Percentiles rank a stretch among this genome's conserved stretches.
These are phyloP conservation scores for Chelidonichthys spinosus DNA, from an alignment of 2,797 vertebrate genomes.

Conservation along the genomic window DNA sequence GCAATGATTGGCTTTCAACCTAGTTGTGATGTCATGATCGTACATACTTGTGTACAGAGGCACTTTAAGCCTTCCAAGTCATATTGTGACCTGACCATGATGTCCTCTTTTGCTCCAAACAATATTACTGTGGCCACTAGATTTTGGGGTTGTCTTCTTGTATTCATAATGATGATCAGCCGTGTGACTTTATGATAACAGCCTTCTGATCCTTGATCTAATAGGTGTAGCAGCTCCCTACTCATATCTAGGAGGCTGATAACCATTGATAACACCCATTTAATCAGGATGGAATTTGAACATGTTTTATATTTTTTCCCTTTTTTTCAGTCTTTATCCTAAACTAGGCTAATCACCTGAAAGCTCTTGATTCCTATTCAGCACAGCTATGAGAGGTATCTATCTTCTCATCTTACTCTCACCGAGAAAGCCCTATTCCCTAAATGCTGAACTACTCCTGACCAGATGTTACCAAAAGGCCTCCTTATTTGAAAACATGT, in stretches of 20 bases:
- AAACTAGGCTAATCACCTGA: too few species aligned
- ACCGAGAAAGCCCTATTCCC: neutral
- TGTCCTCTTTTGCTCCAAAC: neutral
- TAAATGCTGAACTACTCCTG: neutral
- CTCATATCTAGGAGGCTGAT: too few species aligned
- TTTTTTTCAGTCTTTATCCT: too few species aligned
- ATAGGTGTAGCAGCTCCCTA: neutral
- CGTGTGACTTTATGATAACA: neutral
- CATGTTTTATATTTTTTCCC: too few species aligned
- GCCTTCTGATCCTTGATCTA: too few species aligned
- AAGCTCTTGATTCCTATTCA: too few species aligned
- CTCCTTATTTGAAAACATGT: conserved; percentile 45
- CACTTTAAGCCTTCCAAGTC: neutral
- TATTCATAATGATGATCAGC: neutral
- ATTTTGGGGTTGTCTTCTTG: neutral
- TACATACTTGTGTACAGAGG: too few species aligned
- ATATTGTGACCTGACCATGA: too few species aligned
- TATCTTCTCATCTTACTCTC: neutral
- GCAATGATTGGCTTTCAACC: too few species aligned
- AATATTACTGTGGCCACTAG: neutral
- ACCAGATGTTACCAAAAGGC: conserved; percentile 44
- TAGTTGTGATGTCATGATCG: too few species aligned
- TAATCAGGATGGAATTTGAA: too few species aligned
- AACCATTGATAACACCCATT: too few species aligned
- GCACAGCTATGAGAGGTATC: neutral